Evolutionary conservation across 2,797 vertebrate genomes (phyloP), one percentile per base, ranked within the genome.

Genomic region (Muscicapa comitata): DNA sequence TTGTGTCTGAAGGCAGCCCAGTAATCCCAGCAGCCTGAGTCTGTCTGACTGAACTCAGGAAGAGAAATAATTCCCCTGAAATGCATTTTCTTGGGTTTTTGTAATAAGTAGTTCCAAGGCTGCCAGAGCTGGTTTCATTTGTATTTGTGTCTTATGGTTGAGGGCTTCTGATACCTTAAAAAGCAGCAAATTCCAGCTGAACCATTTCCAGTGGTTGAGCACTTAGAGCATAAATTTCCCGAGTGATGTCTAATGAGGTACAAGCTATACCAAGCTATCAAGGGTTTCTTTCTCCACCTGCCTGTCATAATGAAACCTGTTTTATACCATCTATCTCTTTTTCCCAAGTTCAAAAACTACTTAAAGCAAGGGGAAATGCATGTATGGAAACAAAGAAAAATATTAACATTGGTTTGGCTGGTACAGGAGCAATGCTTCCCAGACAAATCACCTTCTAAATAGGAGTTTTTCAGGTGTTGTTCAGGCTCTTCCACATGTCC

Each of bases 141-240:
- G 77, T 96, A 38, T 92, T 93, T 93, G 82, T 86, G 86, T 88
- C 94, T 95, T 86, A 51, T 62, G 82, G 88, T 55, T 93, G 95
- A 83, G 94, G 93, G 90, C 83, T 83, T 75, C 88, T 86, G 82
- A 33, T 77, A 40, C 45, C 77, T 91, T 93, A 78, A 78, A 94
- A 93, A 93, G 76, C 51, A 91, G 50, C 73, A 88, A 90, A 91
- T 88, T 84, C 85, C 82, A 83, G 68, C 73, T 80, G 85, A 85
- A 88, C 79, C 61, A 35, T 86, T 93, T 80, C 91, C 76, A 71
- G 74, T 40, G 58, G 58, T 21, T 47, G 55, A 85, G 16, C 51
- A 53, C 66, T 91, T 48, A 14, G 1, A 84, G 66, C 58, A 53
- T 75, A 40, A 53, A 83, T 95, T 91, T 86, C 73, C 85, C 17